Percentiles rank a stretch among this genome's conserved stretches.
phyloP scores from a whole-genome alignment of 2,113 vertebrate genomes.

The Xyliphius kryptos region DNA sequence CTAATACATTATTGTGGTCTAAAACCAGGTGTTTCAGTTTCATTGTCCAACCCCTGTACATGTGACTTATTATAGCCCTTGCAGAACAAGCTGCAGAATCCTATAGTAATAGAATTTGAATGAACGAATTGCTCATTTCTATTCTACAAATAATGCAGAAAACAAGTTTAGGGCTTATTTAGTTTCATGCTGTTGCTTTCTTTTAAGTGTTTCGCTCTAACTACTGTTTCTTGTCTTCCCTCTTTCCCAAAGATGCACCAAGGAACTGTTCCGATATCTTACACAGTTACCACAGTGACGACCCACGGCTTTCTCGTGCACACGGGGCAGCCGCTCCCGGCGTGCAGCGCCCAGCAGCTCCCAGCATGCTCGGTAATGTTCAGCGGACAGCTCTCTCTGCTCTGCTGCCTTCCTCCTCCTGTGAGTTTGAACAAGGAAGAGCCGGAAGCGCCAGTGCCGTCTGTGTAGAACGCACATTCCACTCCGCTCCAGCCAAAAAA shows the following conservation, averaged over 20 bases:
- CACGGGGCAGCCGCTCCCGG: slow-evolving; percentile 91
- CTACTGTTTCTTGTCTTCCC: slow-evolving; percentile 6
- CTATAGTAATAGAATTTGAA: no score
- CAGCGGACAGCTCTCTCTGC: slow-evolving; percentile 98
- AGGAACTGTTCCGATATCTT: slow-evolving; percentile 95
- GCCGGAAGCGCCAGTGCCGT: slow-evolving; percentile 68
- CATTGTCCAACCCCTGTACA: no score
- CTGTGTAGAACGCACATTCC: slow-evolving; percentile 55
- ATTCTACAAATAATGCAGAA: no score
- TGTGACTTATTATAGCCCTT: no score
- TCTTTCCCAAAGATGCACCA: slow-evolving; percentile 81
- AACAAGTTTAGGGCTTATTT: no score
- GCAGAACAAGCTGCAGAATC: no score
- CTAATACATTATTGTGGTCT: no score
- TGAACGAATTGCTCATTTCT: no score
- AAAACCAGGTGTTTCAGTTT: no score
- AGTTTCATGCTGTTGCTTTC: no score
- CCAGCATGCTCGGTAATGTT: slow-evolving; percentile 99
- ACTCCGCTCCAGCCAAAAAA: slow-evolving; percentile 53
- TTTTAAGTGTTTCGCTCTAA: no score
- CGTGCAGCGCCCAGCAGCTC: slow-evolving; percentile 97
- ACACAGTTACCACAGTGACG: slow-evolving; percentile 97
- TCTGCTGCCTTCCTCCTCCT: slow-evolving; percentile 98
- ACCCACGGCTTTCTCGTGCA: slow-evolving; percentile 97
- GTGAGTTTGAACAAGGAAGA: slow-evolving; percentile 83